These are phyloP conservation scores for Strigops habroptila DNA, from an alignment of 2,113 vertebrate genomes.

Conservation along the genomic window DNA sequence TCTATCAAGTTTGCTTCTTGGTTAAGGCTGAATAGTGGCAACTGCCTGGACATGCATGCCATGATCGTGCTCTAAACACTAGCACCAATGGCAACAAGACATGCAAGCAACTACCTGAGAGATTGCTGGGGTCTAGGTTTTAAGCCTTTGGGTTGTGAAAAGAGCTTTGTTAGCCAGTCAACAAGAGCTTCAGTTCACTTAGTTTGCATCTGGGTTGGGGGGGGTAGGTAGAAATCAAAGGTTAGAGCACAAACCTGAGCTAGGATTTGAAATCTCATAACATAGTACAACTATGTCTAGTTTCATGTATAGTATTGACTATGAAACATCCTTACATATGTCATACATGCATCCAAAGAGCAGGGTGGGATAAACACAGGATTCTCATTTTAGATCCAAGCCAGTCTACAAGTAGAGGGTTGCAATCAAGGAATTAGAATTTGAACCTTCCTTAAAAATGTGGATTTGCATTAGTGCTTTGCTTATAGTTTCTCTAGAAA, in stretches of 20 bases:
- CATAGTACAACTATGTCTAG: background rate
- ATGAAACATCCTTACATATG: background rate
- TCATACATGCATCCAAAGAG: background rate
- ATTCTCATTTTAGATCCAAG: background rate
- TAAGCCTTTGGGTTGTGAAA: background rate
- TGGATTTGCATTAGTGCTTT: background rate
- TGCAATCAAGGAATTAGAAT: background rate
- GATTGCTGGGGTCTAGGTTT: background rate
- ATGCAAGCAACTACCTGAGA: background rate
- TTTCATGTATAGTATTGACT: background rate
- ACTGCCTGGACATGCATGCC: background rate
- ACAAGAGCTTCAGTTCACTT: background rate
- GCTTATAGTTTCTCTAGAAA: background rate
- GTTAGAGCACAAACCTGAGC: background rate
- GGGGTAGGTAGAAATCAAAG: background rate
- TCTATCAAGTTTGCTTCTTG: background rate
- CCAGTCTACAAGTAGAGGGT: background rate
- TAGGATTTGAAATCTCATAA: background rate
- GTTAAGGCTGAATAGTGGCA: background rate
- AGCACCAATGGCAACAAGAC: background rate
- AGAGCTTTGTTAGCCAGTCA: background rate
- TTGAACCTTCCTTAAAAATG: background rate
- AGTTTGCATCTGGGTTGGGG: background rate
- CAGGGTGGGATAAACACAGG: background rate
- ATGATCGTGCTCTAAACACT: background rate